Percentiles rank a stretch among this genome's conserved stretches.
These are phyloP conservation scores for Porites rus DNA, from an alignment of 92 coral and sea anemone genomes.

Conservation along the genomic window DNA sequence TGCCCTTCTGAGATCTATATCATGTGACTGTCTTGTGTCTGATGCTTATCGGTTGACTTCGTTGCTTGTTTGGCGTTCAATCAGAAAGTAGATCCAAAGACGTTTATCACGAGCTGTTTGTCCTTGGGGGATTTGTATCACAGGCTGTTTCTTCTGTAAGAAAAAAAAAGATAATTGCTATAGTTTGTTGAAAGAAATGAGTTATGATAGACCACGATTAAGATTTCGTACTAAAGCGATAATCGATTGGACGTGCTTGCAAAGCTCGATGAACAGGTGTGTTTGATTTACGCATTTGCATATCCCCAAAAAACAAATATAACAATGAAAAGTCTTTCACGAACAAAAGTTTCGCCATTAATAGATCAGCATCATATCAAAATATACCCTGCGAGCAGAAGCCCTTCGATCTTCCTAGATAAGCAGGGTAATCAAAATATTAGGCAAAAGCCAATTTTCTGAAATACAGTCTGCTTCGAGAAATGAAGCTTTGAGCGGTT, in stretches of 20 bases:
- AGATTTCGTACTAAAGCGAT: not conserved
- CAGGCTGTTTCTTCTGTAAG: not conserved
- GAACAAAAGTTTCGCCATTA: too few relatives aligned
- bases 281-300: not conserved
- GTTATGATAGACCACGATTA: not conserved
- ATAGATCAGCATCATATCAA: not conserved
- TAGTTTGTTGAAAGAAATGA: not conserved
- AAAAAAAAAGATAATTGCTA: too few relatives aligned
- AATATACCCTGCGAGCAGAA: too few relatives aligned
- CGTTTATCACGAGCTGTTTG: not conserved
- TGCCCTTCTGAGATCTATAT: not conserved
- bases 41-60: not conserved
- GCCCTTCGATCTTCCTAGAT: too few relatives aligned
- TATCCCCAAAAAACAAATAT: not conserved
- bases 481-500: too few relatives aligned
- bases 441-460: not conserved
- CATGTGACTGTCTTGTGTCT: not conserved
- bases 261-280: not conserved
- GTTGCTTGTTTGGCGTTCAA: not conserved
- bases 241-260: not conserved
- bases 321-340: too few relatives aligned
- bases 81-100: not conserved
- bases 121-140: not conserved
- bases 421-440: too few relatives aligned
- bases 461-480: too few relatives aligned